Percentiles rank a stretch among this genome's conserved stretches.
phyloP scores from a whole-genome alignment of 2,888 invertebrate species.

The Asteroscopus sphinx region DNA sequence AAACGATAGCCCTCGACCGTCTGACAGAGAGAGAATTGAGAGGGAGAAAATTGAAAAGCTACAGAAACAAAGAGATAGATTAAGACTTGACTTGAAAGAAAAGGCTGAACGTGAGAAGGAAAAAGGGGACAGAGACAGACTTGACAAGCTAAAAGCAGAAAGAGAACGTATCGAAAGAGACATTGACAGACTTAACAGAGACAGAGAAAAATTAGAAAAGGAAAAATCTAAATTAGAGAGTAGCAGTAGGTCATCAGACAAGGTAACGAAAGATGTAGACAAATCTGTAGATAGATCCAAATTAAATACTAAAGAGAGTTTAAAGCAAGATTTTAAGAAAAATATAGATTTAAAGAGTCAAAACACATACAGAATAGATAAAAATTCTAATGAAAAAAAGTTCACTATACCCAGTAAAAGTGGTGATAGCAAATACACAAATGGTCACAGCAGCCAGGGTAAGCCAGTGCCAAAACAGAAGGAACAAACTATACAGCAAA shows the following conservation, averaged over 20 bases:
- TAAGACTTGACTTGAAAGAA: conserved; percentile 59
- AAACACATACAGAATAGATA: conserved; percentile 87
- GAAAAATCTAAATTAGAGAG: conserved; percentile 78
- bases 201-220: conserved; percentile 81
- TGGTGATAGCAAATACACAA: conserved; percentile 68
- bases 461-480: conserved; percentile 76
- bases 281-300: conserved; percentile 73
- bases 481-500: conserved; percentile 64
- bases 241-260: conserved; percentile 64
- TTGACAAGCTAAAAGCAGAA: conserved; percentile 81
- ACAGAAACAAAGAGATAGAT: conserved; percentile 61
- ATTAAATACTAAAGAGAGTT: conserved; percentile 68
- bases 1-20: conserved; percentile 68
- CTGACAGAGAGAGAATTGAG: conserved; percentile 66
- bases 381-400: conserved; percentile 79
- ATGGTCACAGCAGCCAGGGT: conserved; percentile 74
- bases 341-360: conserved; percentile 85
- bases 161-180: conserved; percentile 83
- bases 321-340: conserved; percentile 69
- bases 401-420: conserved; percentile 66
- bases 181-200: conserved; percentile 78
- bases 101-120: conserved; percentile 73
- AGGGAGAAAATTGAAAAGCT: conserved; percentile 66
- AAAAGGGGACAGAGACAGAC: conserved; percentile 75
- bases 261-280: conserved; percentile 62